A percentile compares a stretch with the other conserved stretches of the same genome.
phyloP scores from a whole-genome alignment of 2,797 vertebrate genomes.

The Cossypha polioptera region DNA sequence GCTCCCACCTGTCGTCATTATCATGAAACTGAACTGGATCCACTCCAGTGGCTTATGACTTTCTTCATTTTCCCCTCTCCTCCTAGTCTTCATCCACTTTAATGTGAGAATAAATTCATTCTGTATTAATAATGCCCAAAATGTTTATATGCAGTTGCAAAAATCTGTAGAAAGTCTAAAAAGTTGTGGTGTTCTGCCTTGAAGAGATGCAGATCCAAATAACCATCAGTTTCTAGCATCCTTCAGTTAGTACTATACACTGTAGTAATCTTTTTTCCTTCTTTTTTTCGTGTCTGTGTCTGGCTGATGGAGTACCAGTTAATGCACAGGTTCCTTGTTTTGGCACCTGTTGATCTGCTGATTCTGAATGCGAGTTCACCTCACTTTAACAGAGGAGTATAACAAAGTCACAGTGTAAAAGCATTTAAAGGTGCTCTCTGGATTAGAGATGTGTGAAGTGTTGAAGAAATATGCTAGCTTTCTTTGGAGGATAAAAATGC shows the following conservation, averaged over 20 bases:
- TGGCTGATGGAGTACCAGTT: background rate
- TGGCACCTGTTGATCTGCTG: background rate
- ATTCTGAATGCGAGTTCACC: background rate
- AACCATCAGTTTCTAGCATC: background rate
- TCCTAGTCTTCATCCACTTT: background rate
- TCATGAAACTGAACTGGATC: slow-evolving; percentile 2
- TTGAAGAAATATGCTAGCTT: background rate
- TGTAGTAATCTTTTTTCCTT: background rate
- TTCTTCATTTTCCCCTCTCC: background rate
- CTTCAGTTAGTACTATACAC: background rate
- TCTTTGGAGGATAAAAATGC: background rate
- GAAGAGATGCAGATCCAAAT: background rate
- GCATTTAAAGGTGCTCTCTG: background rate
- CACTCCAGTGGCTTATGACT: background rate
- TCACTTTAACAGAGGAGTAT: background rate
- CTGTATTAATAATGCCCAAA: background rate
- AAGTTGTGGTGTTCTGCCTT: background rate
- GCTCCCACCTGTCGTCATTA: slow-evolving; percentile 27
- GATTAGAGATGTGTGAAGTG: background rate
- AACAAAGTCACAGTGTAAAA: background rate
- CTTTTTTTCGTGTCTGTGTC: background rate
- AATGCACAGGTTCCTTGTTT: background rate
- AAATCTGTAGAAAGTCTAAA: background rate
- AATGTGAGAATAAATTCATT: background rate
- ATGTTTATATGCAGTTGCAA: background rate